A percentile compares a stretch with the other conserved stretches of the same genome.
Conservation (phyloP, 2,888 invertebrate genomes). For the Epinotia ramella region DNA sequence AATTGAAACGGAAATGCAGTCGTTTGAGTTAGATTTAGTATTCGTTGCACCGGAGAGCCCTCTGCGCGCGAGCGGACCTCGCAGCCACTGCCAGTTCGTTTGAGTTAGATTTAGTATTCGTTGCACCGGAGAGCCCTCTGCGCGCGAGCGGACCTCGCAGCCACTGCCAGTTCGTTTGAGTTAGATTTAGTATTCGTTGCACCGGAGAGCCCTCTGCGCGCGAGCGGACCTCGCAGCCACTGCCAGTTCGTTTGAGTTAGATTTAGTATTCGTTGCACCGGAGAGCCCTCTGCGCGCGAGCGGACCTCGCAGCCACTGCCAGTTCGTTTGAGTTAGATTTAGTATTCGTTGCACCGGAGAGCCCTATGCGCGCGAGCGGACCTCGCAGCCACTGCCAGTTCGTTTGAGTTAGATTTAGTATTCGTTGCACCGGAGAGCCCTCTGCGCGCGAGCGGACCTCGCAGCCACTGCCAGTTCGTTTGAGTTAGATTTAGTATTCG, state of each 20-base stretch:
- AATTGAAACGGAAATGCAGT: slow-evolving; percentile 41
- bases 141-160: neutral
- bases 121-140: no score
- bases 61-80: neutral
- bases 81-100: slow-evolving; percentile 1
- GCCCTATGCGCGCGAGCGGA: neutral
- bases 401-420: no score
- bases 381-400: neutral
- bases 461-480: slow-evolving; percentile 1
- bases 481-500: no score
- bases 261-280: no score
- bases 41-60: neutral
- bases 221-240: neutral
- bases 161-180: slow-evolving; percentile 8
- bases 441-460: neutral
- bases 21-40: neutral
- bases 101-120: no score
- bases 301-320: neutral
- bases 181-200: no score
- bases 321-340: no score
- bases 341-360: no score
- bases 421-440: no score
- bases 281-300: neutral
- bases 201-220: neutral
- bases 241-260: slow-evolving; percentile 10